Base-by-base conservation (phyloP, 2,113 vertebrate species). In the Hippoglossus stenolepis region DNA sequence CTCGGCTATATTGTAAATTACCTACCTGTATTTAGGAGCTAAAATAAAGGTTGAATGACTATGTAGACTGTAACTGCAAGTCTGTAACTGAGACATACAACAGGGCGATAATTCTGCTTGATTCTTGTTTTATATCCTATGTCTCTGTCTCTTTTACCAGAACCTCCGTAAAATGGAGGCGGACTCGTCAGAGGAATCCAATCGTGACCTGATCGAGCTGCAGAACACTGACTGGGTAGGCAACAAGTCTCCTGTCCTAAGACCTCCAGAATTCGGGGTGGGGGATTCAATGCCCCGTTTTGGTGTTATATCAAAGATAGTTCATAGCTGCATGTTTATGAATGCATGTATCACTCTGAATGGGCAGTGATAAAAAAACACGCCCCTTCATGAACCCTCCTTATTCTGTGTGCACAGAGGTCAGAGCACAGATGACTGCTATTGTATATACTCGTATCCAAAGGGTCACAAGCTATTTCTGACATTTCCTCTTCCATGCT, bases 211-310 rank as follows among this genome's bases (percentile, higher is more conserved):
- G 45, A 96, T 97, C 66, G 98, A 99, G 21, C 93, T 99, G 57
- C 96, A 99, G 93, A 98, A 96, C 21, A 94, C 95, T 60, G 98
- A 99, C 90, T 99, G 98, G 98, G 98, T 99, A 94, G 93, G 95
- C 26, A 65, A 18, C 40, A 4, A 38, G 40, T 53, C 47, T 65
- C 51, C 45, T 53, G 45, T 59, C n/a, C 26, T 61, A 26, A 65
- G n/a, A 80, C 71, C 47, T 77, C 10, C 40, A 57, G n/a, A n/a
- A n/a, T n/a, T n/a, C n/a, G n/a, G n/a, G n/a, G n/a, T n/a, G n/a
- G n/a, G n/a, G n/a, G n/a, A n/a, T n/a, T n/a, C n/a, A n/a, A n/a
- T n/a, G n/a, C n/a, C n/a, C n/a, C n/a, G n/a, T n/a, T n/a, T n/a
- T n/a, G n/a, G n/a, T n/a, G n/a, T n/a, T n/a, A n/a, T n/a, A n/a